Base-by-base conservation (phyloP, 2,113 vertebrate genomes). In the Pseudorhombus dupliciocellatus region DNA sequence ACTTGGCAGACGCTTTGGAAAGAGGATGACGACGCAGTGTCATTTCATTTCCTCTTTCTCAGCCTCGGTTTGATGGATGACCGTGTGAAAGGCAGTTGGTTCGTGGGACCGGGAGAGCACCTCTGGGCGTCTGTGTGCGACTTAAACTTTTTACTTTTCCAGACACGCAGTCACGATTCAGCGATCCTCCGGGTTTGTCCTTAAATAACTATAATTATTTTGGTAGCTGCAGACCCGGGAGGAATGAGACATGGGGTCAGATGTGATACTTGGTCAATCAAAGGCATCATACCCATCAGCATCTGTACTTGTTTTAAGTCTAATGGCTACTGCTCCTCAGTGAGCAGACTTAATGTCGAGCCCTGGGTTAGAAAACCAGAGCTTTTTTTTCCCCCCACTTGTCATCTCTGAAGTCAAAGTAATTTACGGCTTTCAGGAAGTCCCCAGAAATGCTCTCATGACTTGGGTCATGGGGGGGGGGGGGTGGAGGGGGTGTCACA, bases 1-100 rank as follows among this genome's bases (percentile, higher is more conserved):
- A 69, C 70, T 76, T 89, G 86, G 87, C 89, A 83, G 82, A 77
- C 34, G 70, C 56, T 25, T 69, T 70, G 85, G 85, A 88, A 91
- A 84, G 71, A 81, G 65, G 73, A 82, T 80, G 82, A 84, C n/a
- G 65, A 52, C 21, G 58, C 82, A 46, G 60, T 85, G 84, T 88
- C 89, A 86, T 65, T 74, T 72, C 60, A 78, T 74, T 87, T 90
- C 87, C 87, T 86, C 66, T 77, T 75, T 81, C 73, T 59, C 78
- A 67, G 74, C 64, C 70, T 70, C 53, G 2, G 67, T 55, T 65
- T 88, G 83, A 86, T 87, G 71, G 79, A 90, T 80, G 80, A 76
- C 72, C 66, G 70, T 86, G 84, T 80, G 78, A 84, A 89, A 83
- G 66, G 70, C 34, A 25, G 50, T 66, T 63, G 34, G 30, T 51